Evolutionary conservation across 2,888 invertebrate genomes (phyloP), one percentile per base, ranked within the genome.

Genomic region (Sylvicola fuscatus): DNA sequence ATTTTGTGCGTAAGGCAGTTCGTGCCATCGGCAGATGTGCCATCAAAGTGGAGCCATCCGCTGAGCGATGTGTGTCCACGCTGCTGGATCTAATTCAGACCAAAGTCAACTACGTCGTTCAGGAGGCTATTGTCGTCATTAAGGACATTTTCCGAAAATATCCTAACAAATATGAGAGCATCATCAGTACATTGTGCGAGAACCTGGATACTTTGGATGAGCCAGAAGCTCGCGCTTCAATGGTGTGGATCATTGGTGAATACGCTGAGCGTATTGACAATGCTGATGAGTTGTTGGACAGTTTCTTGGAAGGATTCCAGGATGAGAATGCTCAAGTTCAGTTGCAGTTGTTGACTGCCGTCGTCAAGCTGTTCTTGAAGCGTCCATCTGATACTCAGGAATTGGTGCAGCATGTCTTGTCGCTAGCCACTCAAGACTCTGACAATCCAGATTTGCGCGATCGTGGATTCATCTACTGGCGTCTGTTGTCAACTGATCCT

Each of bases 231-330:
- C 68, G 97, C 46, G 97, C 97, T 3, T 92, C 92, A 6, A 98
- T 97, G 97, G 97, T 81, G 12, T 82, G 81, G 81, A 82, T 82
- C 37, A 81, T 82, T 42, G 97, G 95, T 14, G 97, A 98, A 60
- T 99, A 99, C 59, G 98, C 98, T 0, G 98, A 98, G 56, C 76
- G 98, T 44, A 99, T 98, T 46, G 98, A 98, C 60, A 98, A 98
- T 55, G 98, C 98, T 1, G 98, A 98, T 51, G 98, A 98, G 51
- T 66, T 99, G 17, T 64, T 98, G 14, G 97, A 98, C 54, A 92
- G 92, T 41, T 98, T 98, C 66, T 65, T 99, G 6, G 98, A 99
- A 62, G 97, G 92, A 10, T 95, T 95, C 65, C 89, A 80, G 46
- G 93, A 93, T 60, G 93, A 95, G 54, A 93, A 93, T 51, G 84